A percentile compares a stretch with the other conserved stretches of the same genome.
These are phyloP conservation scores for Phortica magna DNA, from an alignment of 2,888 invertebrate genomes.

Conservation along the genomic window DNA sequence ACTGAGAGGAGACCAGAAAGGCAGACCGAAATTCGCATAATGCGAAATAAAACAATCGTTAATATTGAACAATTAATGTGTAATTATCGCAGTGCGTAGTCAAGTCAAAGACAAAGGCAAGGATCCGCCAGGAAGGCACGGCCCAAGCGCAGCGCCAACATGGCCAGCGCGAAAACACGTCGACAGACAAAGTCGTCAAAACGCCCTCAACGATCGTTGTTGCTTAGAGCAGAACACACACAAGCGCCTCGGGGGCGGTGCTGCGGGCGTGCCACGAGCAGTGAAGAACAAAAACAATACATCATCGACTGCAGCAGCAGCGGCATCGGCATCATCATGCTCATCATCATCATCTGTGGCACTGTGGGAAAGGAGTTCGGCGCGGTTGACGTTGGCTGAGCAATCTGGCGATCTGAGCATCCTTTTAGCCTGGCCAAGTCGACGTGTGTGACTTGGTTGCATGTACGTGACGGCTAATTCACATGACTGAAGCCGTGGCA, in stretches of 20 bases:
- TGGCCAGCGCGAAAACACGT: neutral
- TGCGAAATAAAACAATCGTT: conserved; percentile 50
- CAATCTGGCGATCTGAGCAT: neutral
- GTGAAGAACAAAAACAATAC: conserved; percentile 47
- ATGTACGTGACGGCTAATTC: too few relatives aligned
- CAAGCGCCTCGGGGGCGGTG: conserved; percentile 40
- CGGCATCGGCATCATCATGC: too few relatives aligned
- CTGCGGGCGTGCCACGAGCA: conserved; percentile 32
- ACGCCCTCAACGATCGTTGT: conserved; percentile 58
- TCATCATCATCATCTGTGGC: neutral
- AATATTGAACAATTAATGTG: conserved; percentile 74
- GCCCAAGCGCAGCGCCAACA: conserved; percentile 29
- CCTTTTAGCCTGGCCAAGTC: neutral
- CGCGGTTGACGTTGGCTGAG: neutral
- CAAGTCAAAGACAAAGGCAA: conserved; percentile 42
- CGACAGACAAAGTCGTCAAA: conserved; percentile 58
- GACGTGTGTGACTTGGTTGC: neutral
- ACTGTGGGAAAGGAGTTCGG: neutral
- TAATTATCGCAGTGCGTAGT: conserved; percentile 67
- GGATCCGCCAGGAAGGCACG: conserved; percentile 41
- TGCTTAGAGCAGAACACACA: neutral
- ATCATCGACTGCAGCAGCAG: conserved; percentile 48
- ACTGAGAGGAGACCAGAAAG: neutral
- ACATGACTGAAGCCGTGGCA: neutral
- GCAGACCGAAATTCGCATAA: conserved; percentile 17